Evolutionary conservation across 2,797 vertebrate genomes (phyloP).

Genomic region (Gadopsis marmoratus): DNA sequence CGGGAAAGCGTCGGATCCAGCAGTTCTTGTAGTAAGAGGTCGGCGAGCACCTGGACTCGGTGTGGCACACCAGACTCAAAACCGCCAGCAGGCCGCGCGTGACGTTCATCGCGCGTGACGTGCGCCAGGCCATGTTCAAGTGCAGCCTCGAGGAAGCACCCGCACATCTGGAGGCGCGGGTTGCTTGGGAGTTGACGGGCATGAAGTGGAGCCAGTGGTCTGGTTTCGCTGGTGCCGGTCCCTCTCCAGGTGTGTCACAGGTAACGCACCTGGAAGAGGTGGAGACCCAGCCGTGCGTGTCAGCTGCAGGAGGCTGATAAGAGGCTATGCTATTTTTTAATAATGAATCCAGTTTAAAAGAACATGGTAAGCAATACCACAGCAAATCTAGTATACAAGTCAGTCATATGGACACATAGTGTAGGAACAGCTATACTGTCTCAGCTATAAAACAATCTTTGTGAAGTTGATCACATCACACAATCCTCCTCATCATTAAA

Average conservation of each 20-base stretch:
- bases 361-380: not conserved
- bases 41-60: slow-evolving; percentile 87
- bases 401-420: not conserved
- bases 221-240: slow-evolving; percentile 43
- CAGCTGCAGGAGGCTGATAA: too few relatives aligned
- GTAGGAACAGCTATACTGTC: too few relatives aligned
- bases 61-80: slow-evolving; percentile 70
- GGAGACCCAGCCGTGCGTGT: slow-evolving; percentile 61
- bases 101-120: slow-evolving; percentile 83
- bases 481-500: not conserved
- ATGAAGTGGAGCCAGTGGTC: slow-evolving; percentile 26
- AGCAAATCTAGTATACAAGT: not conserved
- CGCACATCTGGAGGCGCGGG: slow-evolving; percentile 47
- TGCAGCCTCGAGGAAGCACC: slow-evolving; percentile 7
- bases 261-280: slow-evolving; percentile 60
- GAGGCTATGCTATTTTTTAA: not conserved
- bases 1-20: slow-evolving; percentile 94
- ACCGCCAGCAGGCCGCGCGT: slow-evolving; percentile 81
- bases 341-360: not conserved
- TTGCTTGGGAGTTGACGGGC: slow-evolving; percentile 16
- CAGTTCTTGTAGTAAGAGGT: slow-evolving; percentile 92
- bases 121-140: slow-evolving; percentile 60
- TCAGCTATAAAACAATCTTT: too few relatives aligned
- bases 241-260: slow-evolving; percentile 63
- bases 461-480: not conserved